Evolutionary conservation across 2,113 vertebrate genomes (phyloP).

Genomic region (Theristicus caerulescens): DNA sequence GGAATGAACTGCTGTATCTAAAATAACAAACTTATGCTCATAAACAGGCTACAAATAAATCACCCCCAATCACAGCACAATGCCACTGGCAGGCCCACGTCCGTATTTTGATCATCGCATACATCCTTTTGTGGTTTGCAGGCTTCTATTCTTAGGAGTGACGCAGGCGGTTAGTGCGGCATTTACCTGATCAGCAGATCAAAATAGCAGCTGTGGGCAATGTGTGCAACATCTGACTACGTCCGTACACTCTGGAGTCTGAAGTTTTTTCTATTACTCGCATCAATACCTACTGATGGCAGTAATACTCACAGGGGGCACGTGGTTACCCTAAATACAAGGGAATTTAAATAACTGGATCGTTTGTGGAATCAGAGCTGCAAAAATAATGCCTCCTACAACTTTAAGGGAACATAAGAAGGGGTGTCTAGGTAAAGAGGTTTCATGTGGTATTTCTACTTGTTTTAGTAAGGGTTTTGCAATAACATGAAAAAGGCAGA

Average conservation of each 20-base stretch:
- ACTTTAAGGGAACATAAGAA: background rate
- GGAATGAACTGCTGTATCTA: background rate
- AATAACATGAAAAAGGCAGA: background rate
- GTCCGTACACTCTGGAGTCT: accelerated
- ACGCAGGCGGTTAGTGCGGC: background rate
- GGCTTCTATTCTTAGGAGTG: background rate
- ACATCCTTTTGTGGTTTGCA: background rate
- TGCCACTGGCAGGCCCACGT: background rate
- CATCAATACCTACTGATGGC: background rate
- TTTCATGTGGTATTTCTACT: background rate
- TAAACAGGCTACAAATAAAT: background rate
- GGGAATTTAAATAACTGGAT: background rate
- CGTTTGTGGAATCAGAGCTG: background rate
- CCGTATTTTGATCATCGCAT: background rate
- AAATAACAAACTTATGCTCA: background rate
- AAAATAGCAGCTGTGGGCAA: background rate
- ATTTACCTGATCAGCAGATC: background rate
- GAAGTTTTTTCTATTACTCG: background rate
- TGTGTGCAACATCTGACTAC: accelerated
- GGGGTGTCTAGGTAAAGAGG: background rate
- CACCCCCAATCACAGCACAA: background rate
- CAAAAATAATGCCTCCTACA: background rate
- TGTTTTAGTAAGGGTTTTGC: background rate
- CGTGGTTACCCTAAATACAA: background rate
- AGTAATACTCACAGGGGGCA: background rate